Evolutionary conservation across 1,140 invertebrate species (phyloP).

Genomic region (Polyergus mexicanus): DNA sequence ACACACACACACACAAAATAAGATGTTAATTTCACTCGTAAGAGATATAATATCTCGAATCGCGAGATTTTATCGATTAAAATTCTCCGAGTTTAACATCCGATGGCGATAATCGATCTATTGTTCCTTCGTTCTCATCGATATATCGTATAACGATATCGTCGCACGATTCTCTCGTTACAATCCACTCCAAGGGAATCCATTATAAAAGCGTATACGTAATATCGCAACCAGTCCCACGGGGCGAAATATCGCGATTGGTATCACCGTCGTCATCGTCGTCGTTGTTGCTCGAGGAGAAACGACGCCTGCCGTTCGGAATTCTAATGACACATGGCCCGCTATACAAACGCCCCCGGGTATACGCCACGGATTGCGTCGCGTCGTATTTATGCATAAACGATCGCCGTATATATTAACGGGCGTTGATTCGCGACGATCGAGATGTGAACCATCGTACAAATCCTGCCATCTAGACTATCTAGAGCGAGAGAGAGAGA

Average conservation of each 20-base stretch:
- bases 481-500: too few relatives aligned
- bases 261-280: background rate
- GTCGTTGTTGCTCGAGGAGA: background rate
- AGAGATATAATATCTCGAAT: background rate
- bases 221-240: background rate
- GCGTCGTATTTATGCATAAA: constrained; percentile 26
- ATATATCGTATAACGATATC: constrained; percentile 22
- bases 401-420: constrained; percentile 17
- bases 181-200: background rate
- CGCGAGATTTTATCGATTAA: constrained; percentile 14
- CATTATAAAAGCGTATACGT: background rate
- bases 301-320: background rate
- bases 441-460: constrained; percentile 1
- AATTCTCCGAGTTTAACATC: background rate
- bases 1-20: background rate
- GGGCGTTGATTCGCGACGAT: background rate
- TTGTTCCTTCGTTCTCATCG: background rate
- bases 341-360: constrained; percentile 1
- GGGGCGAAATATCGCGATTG: background rate
- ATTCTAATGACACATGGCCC: constrained; percentile 27
- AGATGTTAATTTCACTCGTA: background rate
- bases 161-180: background rate
- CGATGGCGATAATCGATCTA: constrained; percentile 22
- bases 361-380: background rate
- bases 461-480: background rate